phyloP scores from a whole-genome alignment of 1,140 invertebrate genomes.

The Drosophila kikkawai region DNA sequence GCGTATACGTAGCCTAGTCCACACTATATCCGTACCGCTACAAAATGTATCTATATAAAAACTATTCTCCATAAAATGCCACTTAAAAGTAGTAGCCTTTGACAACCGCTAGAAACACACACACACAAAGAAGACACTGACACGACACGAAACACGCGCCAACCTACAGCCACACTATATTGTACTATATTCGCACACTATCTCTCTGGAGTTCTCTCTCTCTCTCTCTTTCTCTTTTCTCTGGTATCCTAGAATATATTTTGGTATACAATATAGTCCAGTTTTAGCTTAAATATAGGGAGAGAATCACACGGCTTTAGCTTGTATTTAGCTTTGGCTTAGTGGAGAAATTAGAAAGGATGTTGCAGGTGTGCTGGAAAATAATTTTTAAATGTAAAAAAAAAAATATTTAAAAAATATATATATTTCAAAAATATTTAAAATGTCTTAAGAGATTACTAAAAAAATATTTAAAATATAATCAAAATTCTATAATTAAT shows the following conservation, averaged over 20 bases:
- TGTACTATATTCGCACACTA: constrained; percentile 52
- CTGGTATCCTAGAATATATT: constrained; percentile 10
- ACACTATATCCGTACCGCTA: constrained; percentile 13
- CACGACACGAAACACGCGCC: constrained; percentile 40
- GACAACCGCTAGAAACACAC: constrained; percentile 44
- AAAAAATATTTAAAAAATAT: neutral
- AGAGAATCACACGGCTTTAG: constrained; percentile 25
- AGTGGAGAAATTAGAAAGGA: neutral
- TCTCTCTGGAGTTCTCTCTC: constrained; percentile 18
- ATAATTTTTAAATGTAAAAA: neutral
- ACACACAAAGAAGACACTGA: constrained; percentile 13
- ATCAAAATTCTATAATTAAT: too few species aligned
- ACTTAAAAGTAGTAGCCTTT: constrained; percentile 25
- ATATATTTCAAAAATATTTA: neutral
- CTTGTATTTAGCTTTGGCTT: constrained; percentile 17
- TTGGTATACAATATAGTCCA: constrained; percentile 11
- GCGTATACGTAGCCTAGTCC: constrained; percentile 65
- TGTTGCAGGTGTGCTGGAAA: constrained; percentile 8
- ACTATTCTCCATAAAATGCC: constrained; percentile 31
- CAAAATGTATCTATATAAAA: constrained; percentile 8
- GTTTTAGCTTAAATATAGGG: constrained; percentile 9
- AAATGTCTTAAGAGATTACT: too few species aligned
- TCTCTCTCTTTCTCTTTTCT: neutral
- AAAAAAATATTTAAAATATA: neutral
- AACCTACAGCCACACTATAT: constrained; percentile 29